These are phyloP conservation scores for Trichomycterus rosablanca DNA, from an alignment of 2,113 vertebrate species.

Conservation along the genomic window DNA sequence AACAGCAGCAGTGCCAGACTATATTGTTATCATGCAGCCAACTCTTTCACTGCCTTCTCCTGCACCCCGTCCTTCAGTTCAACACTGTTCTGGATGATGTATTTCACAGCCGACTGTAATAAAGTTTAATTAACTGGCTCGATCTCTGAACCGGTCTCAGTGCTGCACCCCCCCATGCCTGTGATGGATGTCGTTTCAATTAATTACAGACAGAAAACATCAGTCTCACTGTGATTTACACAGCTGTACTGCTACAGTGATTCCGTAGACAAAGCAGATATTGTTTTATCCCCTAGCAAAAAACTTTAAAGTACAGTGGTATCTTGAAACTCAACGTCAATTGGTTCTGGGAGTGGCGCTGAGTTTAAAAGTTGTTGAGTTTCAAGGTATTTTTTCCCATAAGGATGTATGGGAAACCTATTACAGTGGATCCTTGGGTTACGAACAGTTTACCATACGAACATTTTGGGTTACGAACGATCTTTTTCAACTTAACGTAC, in stretches of 20 bases:
- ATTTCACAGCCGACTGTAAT: slow-evolving; percentile 24
- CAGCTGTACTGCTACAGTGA: not conserved
- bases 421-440: too few relatives aligned
- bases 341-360: too few relatives aligned
- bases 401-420: too few relatives aligned
- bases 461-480: too few relatives aligned
- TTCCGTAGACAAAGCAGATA: too few relatives aligned
- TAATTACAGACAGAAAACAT: slow-evolving; percentile 29
- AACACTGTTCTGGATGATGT: slow-evolving; percentile 24
- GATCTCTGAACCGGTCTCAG: slow-evolving; percentile 28
- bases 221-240: slow-evolving; percentile 10
- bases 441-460: too few relatives aligned
- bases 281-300: too few relatives aligned
- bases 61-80: slow-evolving; percentile 7
- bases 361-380: too few relatives aligned
- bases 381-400: too few relatives aligned
- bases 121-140: slow-evolving; percentile 32
- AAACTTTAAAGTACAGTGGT: too few relatives aligned
- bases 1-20: not conserved
- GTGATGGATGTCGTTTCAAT: slow-evolving; percentile 30
- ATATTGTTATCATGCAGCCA: slow-evolving; percentile 7
- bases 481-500: too few relatives aligned
- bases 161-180: slow-evolving; percentile 6
- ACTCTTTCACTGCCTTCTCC: slow-evolving; percentile 1
- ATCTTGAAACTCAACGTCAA: too few relatives aligned